Evolutionary conservation across 2,888 invertebrate species (phyloP), one percentile per base, ranked within the genome.

Genomic region (Eretmocerus hayati): DNA sequence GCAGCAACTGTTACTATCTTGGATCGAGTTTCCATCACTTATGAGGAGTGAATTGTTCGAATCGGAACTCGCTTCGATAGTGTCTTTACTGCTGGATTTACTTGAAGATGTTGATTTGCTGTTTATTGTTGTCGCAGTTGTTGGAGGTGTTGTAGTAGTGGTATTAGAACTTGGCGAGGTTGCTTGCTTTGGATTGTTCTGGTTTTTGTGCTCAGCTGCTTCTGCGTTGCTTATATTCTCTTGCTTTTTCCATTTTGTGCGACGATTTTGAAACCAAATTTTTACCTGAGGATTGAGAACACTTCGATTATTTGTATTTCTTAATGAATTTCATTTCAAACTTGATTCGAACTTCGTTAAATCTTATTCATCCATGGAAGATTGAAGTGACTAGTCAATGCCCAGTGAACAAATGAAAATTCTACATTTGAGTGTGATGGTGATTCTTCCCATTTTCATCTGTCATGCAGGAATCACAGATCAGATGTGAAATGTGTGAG

Each of bases 191-290:
- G 53, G 57, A 48, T 52, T 21, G 56, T 37, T 56, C 56, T 74
- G 74, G 57, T 74, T 83, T 65, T 88, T 88, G 66, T 87, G 81
- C 65, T 90, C 91, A 1, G 90, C 87, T 2, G 87, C 88, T 71
- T 92, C 91, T 16, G 90, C 85, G 68, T 88, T 90, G 52, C 85
- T 83, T 46, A 92, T 85, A 74, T 91, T 91, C 74, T 93, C 93
- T 70, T 91, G 91, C 71, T 93, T 93, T 75, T 93, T 94, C 84
- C 85, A 85, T 64, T 85, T 85, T 19, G 84, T 85, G 48, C 85
- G 75, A 72, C 93, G 79, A 69, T 90, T 90, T 74, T 90, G 90
- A 72, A 90, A 90, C 90, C 90, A 90, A 58, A 90, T 90, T 75
- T 90, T 90, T 62, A 90, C 89, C 89, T 90, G 81, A 32, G 80